These are phyloP conservation scores for Platichthys stellatus DNA, from an alignment of 2,113 vertebrate species.

Conservation along the genomic window DNA sequence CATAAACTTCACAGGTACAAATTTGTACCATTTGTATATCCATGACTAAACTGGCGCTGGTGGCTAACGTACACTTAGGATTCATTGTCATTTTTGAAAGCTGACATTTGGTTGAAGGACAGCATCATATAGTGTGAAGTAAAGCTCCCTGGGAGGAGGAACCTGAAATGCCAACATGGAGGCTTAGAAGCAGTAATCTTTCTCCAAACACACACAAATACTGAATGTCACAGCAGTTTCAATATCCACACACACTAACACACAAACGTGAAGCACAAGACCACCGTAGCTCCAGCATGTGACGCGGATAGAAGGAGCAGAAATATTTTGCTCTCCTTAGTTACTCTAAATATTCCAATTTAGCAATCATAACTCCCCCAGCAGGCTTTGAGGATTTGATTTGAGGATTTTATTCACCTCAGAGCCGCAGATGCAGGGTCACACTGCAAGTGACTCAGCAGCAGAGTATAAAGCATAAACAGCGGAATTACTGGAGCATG, in stretches of 20 bases:
- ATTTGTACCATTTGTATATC: neutral
- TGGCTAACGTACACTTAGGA: constrained; percentile 25
- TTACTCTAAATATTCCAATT: constrained; percentile 50
- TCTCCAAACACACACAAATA: constrained; percentile 33
- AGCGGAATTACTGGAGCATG: constrained; percentile 22
- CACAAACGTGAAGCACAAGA: neutral
- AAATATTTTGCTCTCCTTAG: constrained; percentile 44
- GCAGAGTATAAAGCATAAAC: constrained; percentile 26
- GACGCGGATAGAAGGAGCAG: constrained; percentile 44
- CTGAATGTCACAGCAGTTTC: constrained; percentile 39
- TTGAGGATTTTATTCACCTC: constrained; percentile 12
- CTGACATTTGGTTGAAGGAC: constrained; percentile 62
- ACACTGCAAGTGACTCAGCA: constrained; percentile 38
- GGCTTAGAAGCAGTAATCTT: constrained; percentile 40
- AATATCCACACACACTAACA: neutral
- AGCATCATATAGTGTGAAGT: constrained; percentile 25
- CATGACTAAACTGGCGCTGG: constrained; percentile 1
- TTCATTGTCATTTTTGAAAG: constrained; percentile 46
- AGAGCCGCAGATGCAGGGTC: constrained; percentile 15
- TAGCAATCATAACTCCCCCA: constrained; percentile 35
- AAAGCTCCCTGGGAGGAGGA: constrained; percentile 26
- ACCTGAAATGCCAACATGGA: constrained; percentile 46
- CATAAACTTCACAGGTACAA: neutral
- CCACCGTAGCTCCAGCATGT: constrained; percentile 38
- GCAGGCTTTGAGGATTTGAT: constrained; percentile 26